These are phyloP conservation scores for Sycon ciliatum DNA, from an alignment of 37 sponge, comb jelly and placozoan species.

Conservation along the genomic window DNA sequence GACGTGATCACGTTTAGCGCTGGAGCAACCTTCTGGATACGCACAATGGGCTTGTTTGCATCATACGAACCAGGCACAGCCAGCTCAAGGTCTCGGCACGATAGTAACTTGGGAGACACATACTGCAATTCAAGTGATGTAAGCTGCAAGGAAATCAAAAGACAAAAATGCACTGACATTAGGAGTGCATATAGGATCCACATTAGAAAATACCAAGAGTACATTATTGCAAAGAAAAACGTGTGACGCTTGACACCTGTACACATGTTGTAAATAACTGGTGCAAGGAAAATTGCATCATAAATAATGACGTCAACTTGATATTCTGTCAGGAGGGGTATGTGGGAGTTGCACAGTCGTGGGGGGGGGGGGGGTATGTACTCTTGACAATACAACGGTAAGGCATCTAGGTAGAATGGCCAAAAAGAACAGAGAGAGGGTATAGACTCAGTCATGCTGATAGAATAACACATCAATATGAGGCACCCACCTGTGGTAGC, in stretches of 20 bases:
- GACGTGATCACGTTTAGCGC: slow-evolving; percentile 87
- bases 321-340: too few relatives aligned
- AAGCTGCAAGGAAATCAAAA: slow-evolving; percentile 33
- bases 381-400: not conserved
- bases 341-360: too few relatives aligned
- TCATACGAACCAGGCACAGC: slow-evolving; percentile 94
- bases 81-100: slow-evolving; percentile 69
- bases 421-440: not conserved
- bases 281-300: too few relatives aligned
- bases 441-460: not conserved
- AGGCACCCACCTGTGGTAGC: slow-evolving; percentile 66
- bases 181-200: too few relatives aligned
- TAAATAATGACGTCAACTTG: too few relatives aligned
- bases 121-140: slow-evolving; percentile 88
- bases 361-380: too few relatives aligned
- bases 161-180: too few relatives aligned
- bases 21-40: slow-evolving; percentile 65
- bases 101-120: slow-evolving; percentile 82
- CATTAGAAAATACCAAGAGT: too few relatives aligned
- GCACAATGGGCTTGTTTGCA: slow-evolving; percentile 68
- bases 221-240: too few relatives aligned
- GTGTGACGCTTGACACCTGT: too few relatives aligned
- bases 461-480: not conserved
- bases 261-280: too few relatives aligned
- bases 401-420: not conserved